Conservation (phyloP, 2,888 invertebrate genomes). For the Mimas tiliae region DNA sequence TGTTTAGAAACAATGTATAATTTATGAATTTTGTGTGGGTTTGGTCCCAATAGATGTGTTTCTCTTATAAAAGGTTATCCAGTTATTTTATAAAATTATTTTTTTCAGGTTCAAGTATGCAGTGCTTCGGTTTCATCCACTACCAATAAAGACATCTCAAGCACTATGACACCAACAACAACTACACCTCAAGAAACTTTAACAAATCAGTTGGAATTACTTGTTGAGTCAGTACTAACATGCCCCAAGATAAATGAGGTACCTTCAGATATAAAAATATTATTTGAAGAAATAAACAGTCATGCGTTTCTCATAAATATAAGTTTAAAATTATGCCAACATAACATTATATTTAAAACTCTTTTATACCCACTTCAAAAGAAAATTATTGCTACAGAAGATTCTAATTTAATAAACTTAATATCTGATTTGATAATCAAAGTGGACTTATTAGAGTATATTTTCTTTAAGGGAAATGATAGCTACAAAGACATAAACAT, state of each 20-base stretch:
- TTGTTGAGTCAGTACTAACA: constrained; percentile 48
- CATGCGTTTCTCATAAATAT: constrained; percentile 55
- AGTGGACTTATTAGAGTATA: constrained; percentile 74
- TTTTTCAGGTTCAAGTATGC: constrained; percentile 48
- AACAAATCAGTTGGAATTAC: constrained; percentile 55
- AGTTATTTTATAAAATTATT: background rate
- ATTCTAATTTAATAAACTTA: constrained; percentile 43
- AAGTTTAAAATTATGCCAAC: constrained; percentile 59
- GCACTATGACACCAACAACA: constrained; percentile 40
- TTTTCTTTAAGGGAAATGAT: constrained; percentile 65
- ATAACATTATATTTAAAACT: constrained; percentile 60
- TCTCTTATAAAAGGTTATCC: background rate
- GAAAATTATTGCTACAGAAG: constrained; percentile 54
- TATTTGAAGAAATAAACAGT: constrained; percentile 68
- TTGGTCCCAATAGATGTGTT: no score
- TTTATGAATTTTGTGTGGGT: no score
- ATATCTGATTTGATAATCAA: constrained; percentile 68
- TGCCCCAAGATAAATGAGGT: constrained; percentile 49
- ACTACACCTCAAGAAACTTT: constrained; percentile 63
- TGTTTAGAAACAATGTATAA: no score
- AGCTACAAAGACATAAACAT: constrained; percentile 62
- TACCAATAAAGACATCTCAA: constrained; percentile 39
- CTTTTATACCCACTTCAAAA: constrained; percentile 68
- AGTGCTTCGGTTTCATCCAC: constrained; percentile 39
- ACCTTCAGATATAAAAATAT: constrained; percentile 52